These are phyloP conservation scores for Caenorhabditis remanei DNA, from an alignment of 1,140 invertebrate species.

Conservation along the genomic window DNA sequence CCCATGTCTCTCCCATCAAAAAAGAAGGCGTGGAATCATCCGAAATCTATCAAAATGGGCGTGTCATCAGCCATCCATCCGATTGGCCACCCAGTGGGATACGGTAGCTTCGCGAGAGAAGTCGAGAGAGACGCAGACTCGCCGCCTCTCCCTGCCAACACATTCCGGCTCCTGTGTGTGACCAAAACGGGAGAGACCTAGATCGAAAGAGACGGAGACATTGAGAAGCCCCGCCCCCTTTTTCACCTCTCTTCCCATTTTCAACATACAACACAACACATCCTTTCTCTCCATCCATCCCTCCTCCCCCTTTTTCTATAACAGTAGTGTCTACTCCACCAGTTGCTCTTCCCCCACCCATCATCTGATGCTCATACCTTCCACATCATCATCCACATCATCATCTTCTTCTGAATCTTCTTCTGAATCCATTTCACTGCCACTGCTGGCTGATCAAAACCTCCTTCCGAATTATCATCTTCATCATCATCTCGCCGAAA, in stretches of 20 bases:
- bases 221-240: not conserved
- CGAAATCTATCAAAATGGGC: conserved; percentile 33
- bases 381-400: conserved; percentile 2
- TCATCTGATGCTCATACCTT: conserved; percentile 53
- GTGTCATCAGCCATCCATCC: not conserved
- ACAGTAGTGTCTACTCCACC: conserved; percentile 29
- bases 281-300: not conserved
- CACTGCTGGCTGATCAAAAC: conserved; percentile 7
- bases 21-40: conserved; percentile 25
- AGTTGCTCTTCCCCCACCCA: conserved; percentile 6
- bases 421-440: conserved; percentile 1
- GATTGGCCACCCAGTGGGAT: not conserved
- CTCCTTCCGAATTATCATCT: conserved; percentile 41
- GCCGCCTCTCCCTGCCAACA: conserved; percentile 23
- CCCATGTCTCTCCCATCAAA: conserved; percentile 2
- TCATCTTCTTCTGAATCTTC: conserved; percentile 5
- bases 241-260: conserved; percentile 12
- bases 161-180: conserved; percentile 48
- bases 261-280: not conserved
- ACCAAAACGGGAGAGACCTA: conserved; percentile 5
- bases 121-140: conserved; percentile 32
- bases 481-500: conserved; percentile 42
- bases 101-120: not conserved
- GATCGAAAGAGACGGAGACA: not conserved
- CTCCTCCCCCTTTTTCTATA: not conserved